Percentiles rank a stretch among this genome's conserved stretches.
Evolutionary conservation across 2,113 vertebrate genomes (phyloP).

Genomic region (Galbula dea): DNA sequence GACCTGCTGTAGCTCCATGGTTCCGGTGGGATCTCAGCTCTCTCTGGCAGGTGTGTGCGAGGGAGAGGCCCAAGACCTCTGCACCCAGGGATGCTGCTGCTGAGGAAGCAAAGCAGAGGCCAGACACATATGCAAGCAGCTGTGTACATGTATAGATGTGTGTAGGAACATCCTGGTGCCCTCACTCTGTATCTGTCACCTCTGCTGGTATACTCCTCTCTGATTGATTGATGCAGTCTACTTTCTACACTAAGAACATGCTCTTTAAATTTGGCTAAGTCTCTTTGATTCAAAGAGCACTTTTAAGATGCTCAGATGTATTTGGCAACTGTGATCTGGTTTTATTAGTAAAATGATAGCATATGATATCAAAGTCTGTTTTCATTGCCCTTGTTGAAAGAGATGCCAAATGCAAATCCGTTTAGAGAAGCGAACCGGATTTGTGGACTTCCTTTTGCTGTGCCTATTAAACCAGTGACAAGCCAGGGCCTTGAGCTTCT

Average conservation of each 20-base stretch:
- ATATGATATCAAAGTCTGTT: slow-evolving; percentile 5
- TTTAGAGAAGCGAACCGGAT: neutral
- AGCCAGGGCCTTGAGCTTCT: neutral
- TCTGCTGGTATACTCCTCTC: neutral
- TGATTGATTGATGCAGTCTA: neutral
- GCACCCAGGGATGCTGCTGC: neutral
- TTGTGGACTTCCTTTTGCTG: neutral
- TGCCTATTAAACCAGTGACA: neutral
- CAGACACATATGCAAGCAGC: neutral
- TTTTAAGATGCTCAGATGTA: neutral
- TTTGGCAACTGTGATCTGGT: neutral
- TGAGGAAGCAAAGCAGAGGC: neutral
- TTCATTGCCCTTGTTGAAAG: neutral
- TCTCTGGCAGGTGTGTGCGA: neutral
- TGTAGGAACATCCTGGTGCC: fast-evolving
- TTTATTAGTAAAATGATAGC: slow-evolving; percentile 38
- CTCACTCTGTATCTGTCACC: neutral
- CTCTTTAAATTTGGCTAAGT: neutral
- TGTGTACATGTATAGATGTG: fast-evolving
- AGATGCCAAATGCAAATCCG: slow-evolving; percentile 25
- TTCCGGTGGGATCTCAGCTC: neutral
- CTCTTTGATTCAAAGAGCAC: neutral
- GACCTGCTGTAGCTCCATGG: fast-evolving
- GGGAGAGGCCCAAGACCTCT: fast-evolving
- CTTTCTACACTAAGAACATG: neutral